Conservation (phyloP, 2,797 vertebrate genomes). For the Diplodus sargus region DNA sequence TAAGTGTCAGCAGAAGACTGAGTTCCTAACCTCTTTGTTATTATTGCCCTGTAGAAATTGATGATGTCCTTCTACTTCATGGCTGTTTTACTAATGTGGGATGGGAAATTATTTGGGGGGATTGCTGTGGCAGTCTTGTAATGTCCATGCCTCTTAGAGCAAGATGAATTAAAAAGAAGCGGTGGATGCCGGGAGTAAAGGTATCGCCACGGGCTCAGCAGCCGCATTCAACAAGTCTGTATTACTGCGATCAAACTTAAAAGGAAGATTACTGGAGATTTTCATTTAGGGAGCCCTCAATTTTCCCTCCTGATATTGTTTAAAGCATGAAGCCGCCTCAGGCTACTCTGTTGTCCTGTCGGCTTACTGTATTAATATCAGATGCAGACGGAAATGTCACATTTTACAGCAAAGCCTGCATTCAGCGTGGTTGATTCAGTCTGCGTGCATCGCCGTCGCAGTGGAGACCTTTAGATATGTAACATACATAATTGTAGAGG, state of each 20-base stretch:
- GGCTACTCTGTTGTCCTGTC: conserved; percentile 47
- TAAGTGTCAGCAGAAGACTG: conserved; percentile 59
- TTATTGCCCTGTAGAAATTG: conserved; percentile 79
- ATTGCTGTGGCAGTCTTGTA: conserved; percentile 63
- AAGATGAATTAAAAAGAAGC: conserved; percentile 61
- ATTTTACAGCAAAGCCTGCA: conserved; percentile 43
- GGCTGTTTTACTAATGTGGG: conserved; percentile 76
- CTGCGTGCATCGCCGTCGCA: conserved; percentile 32
- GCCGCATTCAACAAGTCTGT: conserved; percentile 46
- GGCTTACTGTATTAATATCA: conserved; percentile 49
- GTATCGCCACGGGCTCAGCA: conserved; percentile 25
- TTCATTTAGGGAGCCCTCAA: conserved; percentile 38
- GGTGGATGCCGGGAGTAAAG: conserved; percentile 43
- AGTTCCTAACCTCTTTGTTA: conserved; percentile 72
- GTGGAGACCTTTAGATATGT: conserved; percentile 55
- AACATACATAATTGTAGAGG: conserved; percentile 55
- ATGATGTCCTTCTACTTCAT: conserved; percentile 76
- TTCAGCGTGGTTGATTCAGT: conserved; percentile 49
- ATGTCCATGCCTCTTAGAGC: conserved; percentile 68
- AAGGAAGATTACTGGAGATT: conserved; percentile 46
- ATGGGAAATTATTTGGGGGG: conserved; percentile 70
- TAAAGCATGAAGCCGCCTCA: conserved; percentile 24
- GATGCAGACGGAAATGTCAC: conserved; percentile 61
- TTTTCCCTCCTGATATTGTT: conserved; percentile 44
- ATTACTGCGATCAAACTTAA: conserved; percentile 54